Evolutionary conservation across 2,797 vertebrate genomes (phyloP), one percentile per base, ranked within the genome.

Genomic region (Lutjanus campechanus): DNA sequence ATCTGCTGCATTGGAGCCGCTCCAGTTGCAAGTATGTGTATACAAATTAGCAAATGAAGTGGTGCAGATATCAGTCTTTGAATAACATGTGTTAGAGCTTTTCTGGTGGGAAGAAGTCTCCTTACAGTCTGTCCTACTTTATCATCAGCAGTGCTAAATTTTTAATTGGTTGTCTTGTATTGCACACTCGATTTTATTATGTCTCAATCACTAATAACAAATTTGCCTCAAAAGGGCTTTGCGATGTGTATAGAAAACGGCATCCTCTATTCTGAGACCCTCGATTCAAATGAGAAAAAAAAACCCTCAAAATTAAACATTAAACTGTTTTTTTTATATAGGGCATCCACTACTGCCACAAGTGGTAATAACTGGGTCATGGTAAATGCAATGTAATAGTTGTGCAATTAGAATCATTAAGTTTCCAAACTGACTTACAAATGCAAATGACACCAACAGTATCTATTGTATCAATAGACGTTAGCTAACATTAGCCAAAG

Each of bases 11-110:
- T 8, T 56, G 69, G 53, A 85, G 36, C 41, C 12, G 17, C 20
- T 73, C 70, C 60, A 76, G 47, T 59, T 22, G 64, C 20, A 79
- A 79, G 46, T 70, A 74, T 73, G 65, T 73, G 64, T 76, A 61
- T 44, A 70, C 55, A 83, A 63, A 73, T 71, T 22, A 79, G n/a
- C 29, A 44, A 71, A 70, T 77, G 0, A 81, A 55, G 47, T 49
- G 29, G 56, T 46, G 44, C 49, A 83, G 64, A 77, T 75, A 72
- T 62, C 47, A 44, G 44, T 74, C 44, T 70, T 63, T 73, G 59
- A 62, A 69, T 69, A 69, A 75, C 8, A 46, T n/a, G 16, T 54
- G n/a, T 58, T 49, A 25, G n/a, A 25, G n/a, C 2, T 75, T 83
- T 61, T 64, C 49, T 69, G 47, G 22, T 41, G 36, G 6, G 19